Evolutionary conservation across 2,888 invertebrate species (phyloP), one percentile per base, ranked within the genome.

Genomic region (Coelogynopora nodosa): DNA sequence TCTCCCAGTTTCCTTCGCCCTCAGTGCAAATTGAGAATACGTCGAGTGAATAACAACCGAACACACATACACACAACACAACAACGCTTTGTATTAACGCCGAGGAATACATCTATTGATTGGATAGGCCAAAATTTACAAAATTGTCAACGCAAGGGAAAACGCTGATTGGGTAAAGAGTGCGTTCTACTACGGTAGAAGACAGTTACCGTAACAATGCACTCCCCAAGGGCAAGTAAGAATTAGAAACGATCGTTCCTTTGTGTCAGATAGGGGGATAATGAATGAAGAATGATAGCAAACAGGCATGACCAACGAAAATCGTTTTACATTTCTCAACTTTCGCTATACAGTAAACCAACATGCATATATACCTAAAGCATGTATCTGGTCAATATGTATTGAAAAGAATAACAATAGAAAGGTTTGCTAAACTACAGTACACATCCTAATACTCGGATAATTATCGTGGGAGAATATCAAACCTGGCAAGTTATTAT

Each of bases 211-310:
- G 74, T 74, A 74, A 74, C 74, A 74, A 74, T 74, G 74, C 74
- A 74, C 74, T 74, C 74, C 74, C 74, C 74, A 74, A 74, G 74
- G 74, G 74, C 74, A 74, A 74, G 74, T 26, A 74, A 74, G 74
- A 74, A 74, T 74, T 74, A 23, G 18, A 23, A 74, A 74, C 23
- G 74, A 74, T 74, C 10, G 10, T 74, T 23, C 23, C 23, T 74
- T 5, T 74, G 74, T 74, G 5, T 74, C 18, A 13, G 23, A 26
- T 74, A 74, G 74, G 74, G 23, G 74, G 10, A 74, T 74, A 23
- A 74, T 23, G 23, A 13, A 26, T 74, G 10, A 5, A 74, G 27
- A 13, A 26, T 74, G 23, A 5, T 74, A 13, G 23, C 23, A 26
- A 23, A 23, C 74, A 74, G 23, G 23, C 74, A 74, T 74, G 74